Base-by-base conservation (phyloP, 2,888 invertebrate species). In the Erebia aethiops region DNA sequence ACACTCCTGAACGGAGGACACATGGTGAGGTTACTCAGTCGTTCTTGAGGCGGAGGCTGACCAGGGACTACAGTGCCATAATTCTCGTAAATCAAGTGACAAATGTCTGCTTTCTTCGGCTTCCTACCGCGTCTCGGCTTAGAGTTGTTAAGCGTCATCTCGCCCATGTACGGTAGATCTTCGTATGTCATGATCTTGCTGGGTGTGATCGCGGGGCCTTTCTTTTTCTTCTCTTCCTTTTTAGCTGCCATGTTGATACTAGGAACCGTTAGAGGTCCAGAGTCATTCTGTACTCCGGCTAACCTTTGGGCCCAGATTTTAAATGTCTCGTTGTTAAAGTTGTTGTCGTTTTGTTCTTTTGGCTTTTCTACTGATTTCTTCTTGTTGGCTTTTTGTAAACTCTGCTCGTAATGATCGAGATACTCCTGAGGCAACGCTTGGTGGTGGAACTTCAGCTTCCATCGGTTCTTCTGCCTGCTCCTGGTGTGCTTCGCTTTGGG, bases 61-160 rank as follows among this genome's bases (percentile, higher is more conserved):
- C 96, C 96, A 0, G 97, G 97, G 65, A 97, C 95, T 14, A 97
- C 97, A 0, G 97, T 98, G 3, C 98, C 98, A 83, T 98, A 98
- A 85, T 98, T 98, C 84, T 98, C 98, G 82, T 98, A 98, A 77
- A 98, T 98, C 58, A 98, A 90, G 82, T 98, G 98, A 77, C 98
- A 98, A 77, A 98, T 98, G 82, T 98, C 98, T 0, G 98, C 97
- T 86, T 98, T 98, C 84, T 98, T 98, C 0, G 98, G 98, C 82
- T 98, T 98, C 18, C 98, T 94, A 0, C 98, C 98, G 74, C 98
- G 94, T 52, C 98, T 90, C 0, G 98, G 98, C 78, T 97, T 97
- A 14, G 96, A 97, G 87, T 98, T 97, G 82, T 98, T 97, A 69
- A 98, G 87, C 0, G 98, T 98, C 94, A 98, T 97, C 85, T 98